Conservation (phyloP, 1,140 invertebrate species). For the Zaprionus africanus region DNA sequence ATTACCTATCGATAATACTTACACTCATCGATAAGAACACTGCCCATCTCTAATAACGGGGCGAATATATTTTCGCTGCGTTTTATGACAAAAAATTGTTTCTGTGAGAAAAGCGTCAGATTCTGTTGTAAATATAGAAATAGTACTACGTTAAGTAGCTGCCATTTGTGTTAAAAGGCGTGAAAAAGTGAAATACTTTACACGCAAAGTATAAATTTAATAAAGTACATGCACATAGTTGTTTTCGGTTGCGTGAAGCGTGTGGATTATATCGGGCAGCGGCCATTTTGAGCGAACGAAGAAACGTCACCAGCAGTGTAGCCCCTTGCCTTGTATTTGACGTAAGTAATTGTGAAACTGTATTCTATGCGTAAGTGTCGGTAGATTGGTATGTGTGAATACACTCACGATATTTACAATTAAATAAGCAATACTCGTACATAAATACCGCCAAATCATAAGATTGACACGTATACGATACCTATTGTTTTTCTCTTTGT, state of each 20-base stretch:
- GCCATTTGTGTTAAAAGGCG: constrained; percentile 1
- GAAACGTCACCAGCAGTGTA: constrained; percentile 66
- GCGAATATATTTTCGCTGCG: constrained; percentile 60
- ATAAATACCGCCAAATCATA: not conserved
- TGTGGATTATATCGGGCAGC: constrained; percentile 49
- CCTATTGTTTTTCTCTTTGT: constrained; percentile 22
- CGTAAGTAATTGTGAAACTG: constrained; percentile 40
- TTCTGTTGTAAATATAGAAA: constrained; percentile 56
- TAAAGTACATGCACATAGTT: constrained; percentile 7
- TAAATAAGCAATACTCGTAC: not conserved
- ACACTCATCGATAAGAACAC: not conserved
- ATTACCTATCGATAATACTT: constrained; percentile 1
- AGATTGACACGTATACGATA: constrained; percentile 13
- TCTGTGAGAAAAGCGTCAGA: constrained; percentile 41
- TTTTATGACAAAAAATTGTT: constrained; percentile 66
- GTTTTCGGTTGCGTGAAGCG: constrained; percentile 19
- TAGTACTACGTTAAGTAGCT: constrained; percentile 17
- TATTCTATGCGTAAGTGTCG: not conserved
- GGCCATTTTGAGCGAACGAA: constrained; percentile 75
- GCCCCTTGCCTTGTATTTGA: constrained; percentile 42
- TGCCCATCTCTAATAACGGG: constrained; percentile 45
- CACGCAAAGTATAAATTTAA: not conserved
- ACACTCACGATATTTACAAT: not conserved
- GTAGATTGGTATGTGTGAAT: not conserved
- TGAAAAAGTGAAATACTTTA: not conserved